Evolutionary conservation across 2,797 vertebrate genomes (phyloP).

Genomic region (Cyprinodon diabolis): DNA sequence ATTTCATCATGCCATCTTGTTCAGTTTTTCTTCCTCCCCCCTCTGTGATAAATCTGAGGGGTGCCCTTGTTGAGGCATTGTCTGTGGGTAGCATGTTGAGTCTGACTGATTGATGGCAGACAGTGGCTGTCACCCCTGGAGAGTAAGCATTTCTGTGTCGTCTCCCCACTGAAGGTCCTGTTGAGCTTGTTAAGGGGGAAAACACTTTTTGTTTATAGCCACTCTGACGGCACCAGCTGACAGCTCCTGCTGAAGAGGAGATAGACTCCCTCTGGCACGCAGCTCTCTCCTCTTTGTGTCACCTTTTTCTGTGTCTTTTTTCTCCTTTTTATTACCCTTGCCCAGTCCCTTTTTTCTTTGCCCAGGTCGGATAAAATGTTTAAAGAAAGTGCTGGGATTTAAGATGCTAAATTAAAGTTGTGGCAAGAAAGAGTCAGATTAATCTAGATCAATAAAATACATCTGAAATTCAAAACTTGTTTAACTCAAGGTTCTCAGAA

Average conservation of each 20-base stretch:
- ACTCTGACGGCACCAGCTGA: constrained; percentile 71
- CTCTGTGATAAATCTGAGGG: constrained; percentile 77
- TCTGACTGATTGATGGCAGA: constrained; percentile 80
- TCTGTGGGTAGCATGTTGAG: constrained; percentile 66
- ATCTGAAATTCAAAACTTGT: not conserved
- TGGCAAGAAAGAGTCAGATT: constrained; percentile 20
- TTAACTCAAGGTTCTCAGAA: not conserved
- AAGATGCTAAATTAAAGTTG: constrained; percentile 39
- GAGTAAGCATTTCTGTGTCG: constrained; percentile 78
- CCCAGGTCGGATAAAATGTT: constrained; percentile 31
- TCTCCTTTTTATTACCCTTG: constrained; percentile 12
- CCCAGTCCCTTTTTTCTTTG: not conserved
- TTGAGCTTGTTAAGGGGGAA: constrained; percentile 84
- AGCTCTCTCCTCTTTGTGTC: constrained; percentile 33
- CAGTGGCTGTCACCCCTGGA: constrained; percentile 77
- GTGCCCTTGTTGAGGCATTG: constrained; percentile 76
- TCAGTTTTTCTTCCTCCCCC: constrained; percentile 38
- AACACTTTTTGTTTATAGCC: constrained; percentile 80
- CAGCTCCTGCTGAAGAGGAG: constrained; percentile 75
- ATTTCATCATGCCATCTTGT: constrained; percentile 75
- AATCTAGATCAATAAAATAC: constrained; percentile 62
- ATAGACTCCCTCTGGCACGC: constrained; percentile 63
- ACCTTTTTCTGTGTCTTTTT: constrained; percentile 16
- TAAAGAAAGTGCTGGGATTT: constrained; percentile 36
- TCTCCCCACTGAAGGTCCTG: constrained; percentile 78